Evolutionary conservation across 2,113 vertebrate species (phyloP).

Genomic region (human (Homo sapiens)): DNA sequence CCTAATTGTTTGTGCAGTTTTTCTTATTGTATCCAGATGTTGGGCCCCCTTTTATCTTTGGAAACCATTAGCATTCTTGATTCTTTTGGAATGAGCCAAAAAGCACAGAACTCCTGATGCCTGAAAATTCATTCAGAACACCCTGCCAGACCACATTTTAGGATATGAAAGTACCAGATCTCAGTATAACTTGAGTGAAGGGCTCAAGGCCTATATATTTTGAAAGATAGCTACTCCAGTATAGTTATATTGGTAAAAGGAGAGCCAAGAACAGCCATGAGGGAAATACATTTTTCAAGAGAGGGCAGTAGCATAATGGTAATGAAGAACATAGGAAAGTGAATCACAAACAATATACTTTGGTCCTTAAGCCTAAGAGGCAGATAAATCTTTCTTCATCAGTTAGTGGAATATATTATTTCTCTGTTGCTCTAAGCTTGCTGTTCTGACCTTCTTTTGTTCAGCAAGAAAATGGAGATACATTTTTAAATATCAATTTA

Average conservation of each 20-base stretch:
- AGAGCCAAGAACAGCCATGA: neutral
- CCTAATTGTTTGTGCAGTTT: conserved; percentile 56
- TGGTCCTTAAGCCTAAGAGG: neutral
- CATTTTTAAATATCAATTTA: conserved; percentile 9
- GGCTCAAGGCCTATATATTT: neutral
- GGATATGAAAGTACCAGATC: conserved; percentile 43
- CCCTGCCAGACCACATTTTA: conserved; percentile 64
- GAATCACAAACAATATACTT: neutral
- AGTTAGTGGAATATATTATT: neutral
- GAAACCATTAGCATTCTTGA: conserved; percentile 68
- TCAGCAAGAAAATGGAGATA: conserved; percentile 16
- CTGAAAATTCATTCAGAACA: conserved; percentile 64
- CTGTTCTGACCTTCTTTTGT: conserved; percentile 28
- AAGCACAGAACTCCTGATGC: conserved; percentile 66
- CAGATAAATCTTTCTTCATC: neutral
- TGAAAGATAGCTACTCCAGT: neutral
- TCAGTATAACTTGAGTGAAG: neutral
- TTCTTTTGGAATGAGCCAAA: conserved; percentile 67
- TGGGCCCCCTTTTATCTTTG: conserved; percentile 67
- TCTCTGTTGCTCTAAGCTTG: neutral
- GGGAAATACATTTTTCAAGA: conserved; percentile 23
- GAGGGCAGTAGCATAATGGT: neutral
- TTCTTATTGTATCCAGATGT: conserved; percentile 75
- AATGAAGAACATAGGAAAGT: conserved; percentile 4
- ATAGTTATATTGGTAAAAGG: neutral